Base-by-base conservation (phyloP, 1,140 invertebrate species). In the Drosophila repletoides region DNA sequence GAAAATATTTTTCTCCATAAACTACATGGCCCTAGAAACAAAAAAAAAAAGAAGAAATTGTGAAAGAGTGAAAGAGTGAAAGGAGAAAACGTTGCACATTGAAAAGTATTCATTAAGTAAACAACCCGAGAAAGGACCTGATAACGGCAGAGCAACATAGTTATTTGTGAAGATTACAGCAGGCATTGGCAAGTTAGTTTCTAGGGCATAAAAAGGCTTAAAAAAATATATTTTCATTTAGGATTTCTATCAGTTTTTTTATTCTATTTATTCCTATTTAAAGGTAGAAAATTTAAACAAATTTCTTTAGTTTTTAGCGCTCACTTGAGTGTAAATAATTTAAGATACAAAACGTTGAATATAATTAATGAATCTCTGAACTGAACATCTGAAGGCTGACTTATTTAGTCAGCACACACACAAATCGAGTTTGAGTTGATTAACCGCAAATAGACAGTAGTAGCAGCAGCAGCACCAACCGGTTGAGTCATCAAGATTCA, bases 391-490 rank as follows among this genome's bases (percentile, higher is more conserved):
- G n/a, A n/a, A n/a, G n/a, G n/a, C n/a, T n/a, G n/a, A n/a, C n/a
- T n/a, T n/a, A n/a, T n/a, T n/a, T n/a, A n/a, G n/a, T n/a, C n/a
- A n/a, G n/a, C n/a, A n/a, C n/a, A n/a, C n/a, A n/a, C n/a, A n/a
- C n/a, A n/a, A 81, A 76, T 84, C 40, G 73, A 77, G 69, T 77
- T 72, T 81, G 74, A 72, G 77, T 83, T 84, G 64, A 59, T 60
- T 51, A 83, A 67, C 70, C 79, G 61, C 77, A 83, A 83, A 83
- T 74, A 83, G 79, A 79, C 73, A 79, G 61, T 33, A n/a, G n/a
- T n/a, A n/a, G n/a, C n/a, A n/a, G n/a, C n/a, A n/a, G n/a, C n/a
- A n/a, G n/a, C 69, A 66, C 26, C 40, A 55, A 61, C 63, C 69
- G 58, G 68, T 61, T 65, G 77, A 81, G 68, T 83, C 77, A 77